These are phyloP conservation scores for Atta cephalotes DNA, from an alignment of 1,140 invertebrate genomes.

Conservation along the genomic window DNA sequence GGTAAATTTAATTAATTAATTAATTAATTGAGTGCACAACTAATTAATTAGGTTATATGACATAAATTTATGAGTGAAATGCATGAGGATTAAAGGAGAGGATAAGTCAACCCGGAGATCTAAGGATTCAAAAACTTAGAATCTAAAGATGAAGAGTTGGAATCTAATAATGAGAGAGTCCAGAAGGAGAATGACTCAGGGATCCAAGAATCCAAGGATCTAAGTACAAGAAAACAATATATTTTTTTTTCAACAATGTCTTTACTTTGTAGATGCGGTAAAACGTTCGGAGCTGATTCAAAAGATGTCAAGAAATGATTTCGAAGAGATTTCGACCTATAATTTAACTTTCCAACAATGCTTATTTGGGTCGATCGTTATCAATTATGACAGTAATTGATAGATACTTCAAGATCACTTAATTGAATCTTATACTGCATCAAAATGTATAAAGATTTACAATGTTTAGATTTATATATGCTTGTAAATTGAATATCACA, in stretches of 20 bases:
- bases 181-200: neutral
- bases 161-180: neutral
- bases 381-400: neutral
- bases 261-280: conserved; percentile 87
- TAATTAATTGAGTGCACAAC: neutral
- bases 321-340: conserved; percentile 74
- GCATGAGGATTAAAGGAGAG: conserved; percentile 10
- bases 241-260: conserved; percentile 11
- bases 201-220: neutral
- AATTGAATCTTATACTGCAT: neutral
- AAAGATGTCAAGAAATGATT: conserved; percentile 90
- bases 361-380: neutral
- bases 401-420: neutral
- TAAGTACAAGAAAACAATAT: neutral
- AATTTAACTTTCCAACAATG: neutral
- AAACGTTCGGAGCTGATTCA: conserved; percentile 90
- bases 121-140: neutral
- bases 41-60: neutral
- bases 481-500: neutral
- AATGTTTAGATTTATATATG: no score
- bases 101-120: neutral
- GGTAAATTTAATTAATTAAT: conserved; percentile 80
- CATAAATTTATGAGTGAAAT: neutral
- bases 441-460: neutral
- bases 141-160: neutral